Evolutionary conservation across 2,113 vertebrate species (phyloP).

Genomic region (Clarias magur): DNA sequence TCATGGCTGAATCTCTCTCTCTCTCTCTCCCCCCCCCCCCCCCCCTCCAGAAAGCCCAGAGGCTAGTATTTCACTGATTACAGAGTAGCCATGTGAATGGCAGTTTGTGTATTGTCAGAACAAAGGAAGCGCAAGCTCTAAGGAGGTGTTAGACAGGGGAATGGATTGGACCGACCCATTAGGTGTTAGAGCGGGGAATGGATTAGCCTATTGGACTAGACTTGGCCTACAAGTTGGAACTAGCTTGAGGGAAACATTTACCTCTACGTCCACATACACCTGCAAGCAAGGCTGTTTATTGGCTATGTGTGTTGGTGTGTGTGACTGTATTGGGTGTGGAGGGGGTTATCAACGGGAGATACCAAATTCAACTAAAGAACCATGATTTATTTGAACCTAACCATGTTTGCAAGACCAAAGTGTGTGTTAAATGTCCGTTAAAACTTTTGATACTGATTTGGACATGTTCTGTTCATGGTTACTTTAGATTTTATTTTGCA

Average conservation of each 20-base stretch:
- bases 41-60: constrained; percentile 65
- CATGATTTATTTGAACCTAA: constrained; percentile 18
- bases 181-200: constrained; percentile 55
- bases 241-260: constrained; percentile 58
- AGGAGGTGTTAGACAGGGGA: constrained; percentile 82
- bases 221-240: constrained; percentile 75
- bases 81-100: constrained; percentile 81
- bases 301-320: constrained; percentile 15
- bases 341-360: constrained; percentile 4
- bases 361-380: constrained; percentile 34
- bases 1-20: constrained; percentile 58
- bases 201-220: constrained; percentile 73
- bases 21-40: constrained; percentile 54
- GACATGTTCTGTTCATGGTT: constrained; percentile 44
- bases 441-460: constrained; percentile 23
- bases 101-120: constrained; percentile 85
- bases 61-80: constrained; percentile 85
- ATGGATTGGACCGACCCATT: constrained; percentile 79
- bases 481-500: constrained; percentile 31
- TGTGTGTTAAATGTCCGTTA: constrained; percentile 40
- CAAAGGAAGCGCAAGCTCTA: constrained; percentile 78
- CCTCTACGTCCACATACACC: constrained; percentile 40
- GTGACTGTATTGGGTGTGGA: constrained; percentile 35
- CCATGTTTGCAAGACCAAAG: constrained; percentile 20
- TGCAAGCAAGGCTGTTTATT: constrained; percentile 25